Evolutionary conservation across 2,113 vertebrate species (phyloP).

Genomic region (Charina bottae): DNA sequence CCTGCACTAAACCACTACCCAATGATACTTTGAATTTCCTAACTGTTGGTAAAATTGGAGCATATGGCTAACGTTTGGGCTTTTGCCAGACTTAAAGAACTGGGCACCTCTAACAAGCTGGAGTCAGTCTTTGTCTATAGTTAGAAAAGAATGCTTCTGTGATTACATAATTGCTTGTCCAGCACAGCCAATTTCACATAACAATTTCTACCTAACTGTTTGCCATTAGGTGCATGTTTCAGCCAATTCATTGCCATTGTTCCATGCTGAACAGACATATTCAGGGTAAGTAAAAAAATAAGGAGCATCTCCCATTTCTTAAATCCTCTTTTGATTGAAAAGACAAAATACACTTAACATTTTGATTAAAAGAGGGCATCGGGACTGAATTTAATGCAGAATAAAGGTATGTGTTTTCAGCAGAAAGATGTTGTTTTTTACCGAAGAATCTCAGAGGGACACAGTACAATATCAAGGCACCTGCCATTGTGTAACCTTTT

Average conservation of each 20-base stretch:
- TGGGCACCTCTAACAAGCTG: slow-evolving; percentile 12
- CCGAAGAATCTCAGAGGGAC: background rate
- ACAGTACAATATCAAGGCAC: slow-evolving; percentile 7
- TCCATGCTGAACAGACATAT: background rate
- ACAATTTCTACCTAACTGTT: slow-evolving; percentile 30
- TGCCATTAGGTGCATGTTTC: slow-evolving; percentile 20
- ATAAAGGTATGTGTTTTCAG: slow-evolving; percentile 57
- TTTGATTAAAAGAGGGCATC: slow-evolving; percentile 54
- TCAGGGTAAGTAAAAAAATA: slow-evolving; percentile 40
- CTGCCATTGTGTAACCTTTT: slow-evolving; percentile 10
- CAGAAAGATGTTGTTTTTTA: slow-evolving; percentile 12
- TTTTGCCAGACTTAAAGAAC: background rate
- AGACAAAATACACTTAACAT: slow-evolving; percentile 46
- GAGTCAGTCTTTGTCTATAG: slow-evolving; percentile 43
- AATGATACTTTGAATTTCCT: slow-evolving; percentile 19
- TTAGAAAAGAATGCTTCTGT: slow-evolving; percentile 38
- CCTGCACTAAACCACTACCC: background rate
- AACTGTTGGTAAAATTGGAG: slow-evolving; percentile 28
- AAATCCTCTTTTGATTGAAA: slow-evolving; percentile 59
- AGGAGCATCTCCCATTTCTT: slow-evolving; percentile 46
- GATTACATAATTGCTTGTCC: slow-evolving; percentile 42
- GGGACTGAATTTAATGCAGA: slow-evolving; percentile 44
- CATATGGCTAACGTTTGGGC: background rate
- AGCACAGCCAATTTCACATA: slow-evolving; percentile 17
- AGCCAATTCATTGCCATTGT: slow-evolving; percentile 25